Conservation (phyloP, 2,797 vertebrate genomes). For the Antrozous pallidus region DNA sequence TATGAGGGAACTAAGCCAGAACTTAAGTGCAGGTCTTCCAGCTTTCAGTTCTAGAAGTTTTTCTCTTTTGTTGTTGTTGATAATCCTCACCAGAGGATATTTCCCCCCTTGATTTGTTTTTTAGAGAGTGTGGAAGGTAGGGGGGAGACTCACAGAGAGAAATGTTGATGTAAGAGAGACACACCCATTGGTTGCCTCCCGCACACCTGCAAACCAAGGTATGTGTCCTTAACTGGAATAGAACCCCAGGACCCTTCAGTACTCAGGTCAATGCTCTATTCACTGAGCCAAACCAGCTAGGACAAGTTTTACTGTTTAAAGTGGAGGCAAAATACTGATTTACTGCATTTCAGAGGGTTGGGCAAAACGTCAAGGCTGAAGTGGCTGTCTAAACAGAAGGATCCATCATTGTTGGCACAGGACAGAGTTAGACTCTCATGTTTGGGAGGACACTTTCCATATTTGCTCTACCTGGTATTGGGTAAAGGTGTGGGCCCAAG, state of each 20-base stretch:
- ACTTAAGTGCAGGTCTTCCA: neutral
- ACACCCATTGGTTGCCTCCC: too few relatives aligned
- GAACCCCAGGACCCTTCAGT: too few relatives aligned
- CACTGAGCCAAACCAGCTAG: too few relatives aligned
- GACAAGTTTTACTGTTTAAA: neutral
- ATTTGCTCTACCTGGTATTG: neutral
- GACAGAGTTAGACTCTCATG: neutral
- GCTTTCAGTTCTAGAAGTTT: neutral
- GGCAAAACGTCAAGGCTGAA: neutral
- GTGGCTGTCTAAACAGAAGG: neutral
- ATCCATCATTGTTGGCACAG: neutral
- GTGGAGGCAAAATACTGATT: neutral
- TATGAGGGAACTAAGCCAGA: neutral
- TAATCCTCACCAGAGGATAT: too few relatives aligned
- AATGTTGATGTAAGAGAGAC: too few relatives aligned
- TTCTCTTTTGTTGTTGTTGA: neutral
- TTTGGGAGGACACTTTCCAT: neutral
- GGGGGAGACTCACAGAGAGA: too few relatives aligned
- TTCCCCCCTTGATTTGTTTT: too few relatives aligned
- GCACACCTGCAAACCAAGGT: too few relatives aligned
- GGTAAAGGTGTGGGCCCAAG: neutral
- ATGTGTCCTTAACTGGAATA: too few relatives aligned
- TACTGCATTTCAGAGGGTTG: neutral
- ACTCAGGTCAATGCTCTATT: too few relatives aligned
- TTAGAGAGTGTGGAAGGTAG: too few relatives aligned